Conservation (phyloP, 2,113 vertebrate species). For the Hystrix cristata region DNA sequence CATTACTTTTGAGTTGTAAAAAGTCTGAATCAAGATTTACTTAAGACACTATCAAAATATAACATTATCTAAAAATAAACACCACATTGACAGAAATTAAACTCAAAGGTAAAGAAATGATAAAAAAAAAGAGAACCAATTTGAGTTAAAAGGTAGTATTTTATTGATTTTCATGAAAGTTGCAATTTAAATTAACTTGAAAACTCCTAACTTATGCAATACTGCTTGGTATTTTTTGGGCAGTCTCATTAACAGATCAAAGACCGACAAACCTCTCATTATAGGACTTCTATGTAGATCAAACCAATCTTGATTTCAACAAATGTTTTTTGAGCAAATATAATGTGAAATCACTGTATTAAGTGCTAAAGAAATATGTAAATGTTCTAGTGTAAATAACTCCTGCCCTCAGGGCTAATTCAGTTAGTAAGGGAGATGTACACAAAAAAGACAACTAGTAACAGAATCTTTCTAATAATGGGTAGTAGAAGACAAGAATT, state of each 20-base stretch:
- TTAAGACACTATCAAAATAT: slow-evolving; percentile 26
- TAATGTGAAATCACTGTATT: background rate
- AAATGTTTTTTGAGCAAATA: slow-evolving; percentile 28
- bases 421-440: slow-evolving; percentile 27
- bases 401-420: slow-evolving; percentile 33
- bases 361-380: background rate
- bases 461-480: slow-evolving; percentile 43
- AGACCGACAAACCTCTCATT: background rate
- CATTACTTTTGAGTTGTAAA: background rate
- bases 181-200: slow-evolving; percentile 46
- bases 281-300: background rate
- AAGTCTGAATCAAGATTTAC: background rate
- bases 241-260: slow-evolving; percentile 3
- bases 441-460: slow-evolving; percentile 49
- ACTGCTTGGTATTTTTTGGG: background rate
- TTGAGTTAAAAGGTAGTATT: background rate
- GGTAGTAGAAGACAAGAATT: slow-evolving; percentile 43
- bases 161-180: slow-evolving; percentile 35
- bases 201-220: background rate
- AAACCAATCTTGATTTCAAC: background rate
- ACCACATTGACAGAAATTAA: slow-evolving; percentile 32
- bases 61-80: background rate
- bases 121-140: background rate
- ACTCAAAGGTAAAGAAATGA: slow-evolving; percentile 31
- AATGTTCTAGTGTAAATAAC: slow-evolving; percentile 9